These are phyloP conservation scores for Oryzias woworae DNA, from an alignment of 2,113 vertebrate genomes.

Conservation along the genomic window DNA sequence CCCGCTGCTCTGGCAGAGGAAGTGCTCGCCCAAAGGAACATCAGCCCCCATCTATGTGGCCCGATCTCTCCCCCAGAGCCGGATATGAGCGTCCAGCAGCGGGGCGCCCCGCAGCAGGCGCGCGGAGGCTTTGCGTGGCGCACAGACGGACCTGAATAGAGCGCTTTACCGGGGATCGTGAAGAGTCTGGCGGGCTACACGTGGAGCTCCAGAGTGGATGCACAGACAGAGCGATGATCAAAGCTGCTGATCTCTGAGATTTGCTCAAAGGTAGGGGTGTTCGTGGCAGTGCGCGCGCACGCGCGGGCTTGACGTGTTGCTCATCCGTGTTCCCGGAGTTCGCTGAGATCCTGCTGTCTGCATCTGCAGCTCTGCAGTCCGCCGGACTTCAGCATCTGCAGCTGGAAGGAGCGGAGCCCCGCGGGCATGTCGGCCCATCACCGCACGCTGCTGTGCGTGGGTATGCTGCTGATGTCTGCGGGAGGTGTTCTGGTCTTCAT, in stretches of 20 bases:
- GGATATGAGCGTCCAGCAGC: conserved; percentile 30
- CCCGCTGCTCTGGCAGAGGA: conserved; percentile 24
- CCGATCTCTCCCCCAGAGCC: background rate
- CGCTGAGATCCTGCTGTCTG: background rate
- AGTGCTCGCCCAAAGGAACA: conserved; percentile 26
- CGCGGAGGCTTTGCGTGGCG: conserved; percentile 6
- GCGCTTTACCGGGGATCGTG: background rate
- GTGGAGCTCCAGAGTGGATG: conserved; percentile 22
- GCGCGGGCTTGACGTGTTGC: conserved; percentile 31
- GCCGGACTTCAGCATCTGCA: background rate
- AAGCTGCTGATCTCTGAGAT: conserved; percentile 10
- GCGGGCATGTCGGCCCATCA: conserved; percentile 54
- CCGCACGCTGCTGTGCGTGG: conserved; percentile 56
- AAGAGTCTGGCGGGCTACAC: background rate
- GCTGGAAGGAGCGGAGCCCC: conserved; percentile 3
- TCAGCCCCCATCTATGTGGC: background rate
- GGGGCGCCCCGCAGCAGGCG: conserved; percentile 21
- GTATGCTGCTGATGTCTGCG: conserved; percentile 49
- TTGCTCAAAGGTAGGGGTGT: conserved; percentile 35
- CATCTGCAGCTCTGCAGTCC: background rate
- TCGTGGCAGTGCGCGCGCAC: background rate
- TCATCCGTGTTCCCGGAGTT: background rate
- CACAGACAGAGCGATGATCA: conserved; percentile 31
- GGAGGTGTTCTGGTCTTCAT: conserved; percentile 48
- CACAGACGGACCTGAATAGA: background rate